Base-by-base conservation (phyloP, 1,140 invertebrate genomes). In the Magallana angulata region DNA sequence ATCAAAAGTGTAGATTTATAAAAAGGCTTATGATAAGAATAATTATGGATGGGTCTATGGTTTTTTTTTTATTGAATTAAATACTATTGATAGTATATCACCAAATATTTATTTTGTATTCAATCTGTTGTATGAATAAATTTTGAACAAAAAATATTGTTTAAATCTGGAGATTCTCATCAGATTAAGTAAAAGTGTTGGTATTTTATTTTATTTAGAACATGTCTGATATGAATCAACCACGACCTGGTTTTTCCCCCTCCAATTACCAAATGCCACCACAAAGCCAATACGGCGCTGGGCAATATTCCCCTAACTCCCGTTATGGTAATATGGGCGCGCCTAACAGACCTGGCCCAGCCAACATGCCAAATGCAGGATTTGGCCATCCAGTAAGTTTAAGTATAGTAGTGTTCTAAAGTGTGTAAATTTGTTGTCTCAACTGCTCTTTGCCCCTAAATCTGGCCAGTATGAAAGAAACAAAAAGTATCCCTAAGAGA, bases 291-390 rank as follows among this genome's bases (percentile, higher is more conserved):
- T 88, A 86, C 48, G 57, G 87, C 18, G 59, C 81, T 36, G 81
- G 82, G 57, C 88, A 89, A 48, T 89, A 86, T 68, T 89, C 88
- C 11, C 88, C 88, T 7, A 89, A 89, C 57, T 86, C 88, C 24
- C 62, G 88, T 24, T 89, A 48, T 84, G 85, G 85, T 60, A 86
- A 76, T 82, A 58, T 64, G 58, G 62, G 80, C 14, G 85, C 82
- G 24, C 85, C 48, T n/a, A 68, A 24, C 16, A 83, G 88, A 84
- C 68, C 68, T 30, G 68, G 68, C 68, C 68, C 18, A 76, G 68
- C 68, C 68, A 62, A 85, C 64, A 36, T 57, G 57, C 81, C 58
- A 87, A 89, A 84, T 62, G 14, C 82, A 57, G 80, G 80, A 59
- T 89, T 62, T 80, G 71, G 68, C 76, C 86, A 89, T 60, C 85